Evolutionary conservation across 2,797 vertebrate species (phyloP), one percentile per base, ranked within the genome.

Genomic region (Fratercula arctica): DNA sequence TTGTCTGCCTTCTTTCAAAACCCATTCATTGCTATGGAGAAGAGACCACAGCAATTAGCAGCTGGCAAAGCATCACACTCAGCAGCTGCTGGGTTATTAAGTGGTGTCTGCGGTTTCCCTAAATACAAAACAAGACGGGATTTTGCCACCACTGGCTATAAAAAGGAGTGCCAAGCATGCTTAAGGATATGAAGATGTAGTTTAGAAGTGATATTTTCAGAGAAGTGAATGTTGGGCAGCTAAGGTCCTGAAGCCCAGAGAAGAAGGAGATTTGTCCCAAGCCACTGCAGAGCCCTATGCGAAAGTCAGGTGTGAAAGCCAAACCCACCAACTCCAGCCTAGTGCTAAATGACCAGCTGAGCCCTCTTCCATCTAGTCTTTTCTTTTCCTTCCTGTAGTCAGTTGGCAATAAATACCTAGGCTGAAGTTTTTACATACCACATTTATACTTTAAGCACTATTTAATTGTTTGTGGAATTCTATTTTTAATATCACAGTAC

Each of bases 51-150:
- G 53, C 90, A 90, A 90, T 92, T 73, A 86, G 64, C 88, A 75
- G 48, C 79, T 93, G 80, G 94, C 85, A 95, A 60, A 77, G 16
- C 67, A 86, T 82, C 77, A 66, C 43, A 24, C 35, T 81, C 59
- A 61, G 91, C 60, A 90, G 60, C 85, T 94, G 50, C 59, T 94
- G 53, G 0, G n/a, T 87, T 94, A 75, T 95, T 69, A 91, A 96
- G 64, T 75, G 39, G 46, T 83, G 60, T 45, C 85, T 95, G 68
- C 13, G 69, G 82, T 93, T 95, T 94, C 56, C 84, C 68, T 51
- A 80, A 95, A 80, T 35, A 77, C 53, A 81, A 72, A 93, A 67
- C 39, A 67, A 87, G 69, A 70, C 0, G 2, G 45, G 75, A 82
- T 80, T 92, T 93, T 91, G 66, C 77, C 48, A 53, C 43, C 25